Percentiles rank a stretch among this genome's conserved stretches.
Evolutionary conservation across 2,113 vertebrate genomes (phyloP).

Genomic region (Clarias batrachus): DNA sequence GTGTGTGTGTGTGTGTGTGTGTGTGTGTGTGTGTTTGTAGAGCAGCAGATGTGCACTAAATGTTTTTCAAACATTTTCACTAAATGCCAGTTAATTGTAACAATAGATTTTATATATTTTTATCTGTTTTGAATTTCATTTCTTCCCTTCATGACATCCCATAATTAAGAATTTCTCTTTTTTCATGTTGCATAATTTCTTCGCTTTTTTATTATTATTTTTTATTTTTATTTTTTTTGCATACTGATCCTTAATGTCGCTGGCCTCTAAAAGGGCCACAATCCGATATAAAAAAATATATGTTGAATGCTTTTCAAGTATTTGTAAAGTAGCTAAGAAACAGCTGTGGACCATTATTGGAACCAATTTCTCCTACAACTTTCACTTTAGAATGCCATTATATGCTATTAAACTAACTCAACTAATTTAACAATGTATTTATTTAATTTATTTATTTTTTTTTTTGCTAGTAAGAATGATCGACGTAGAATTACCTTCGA

Average conservation of each 20-base stretch:
- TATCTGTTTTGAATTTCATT: not conserved
- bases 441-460: not conserved
- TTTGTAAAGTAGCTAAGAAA: not conserved
- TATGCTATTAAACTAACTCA: not conserved
- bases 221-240: not conserved
- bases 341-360: not conserved
- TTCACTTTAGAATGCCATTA: not conserved
- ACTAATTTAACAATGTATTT: not conserved
- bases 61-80: not conserved
- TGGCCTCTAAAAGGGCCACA: not conserved
- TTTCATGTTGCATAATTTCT: not conserved
- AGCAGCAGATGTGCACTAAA: not conserved
- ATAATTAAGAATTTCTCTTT: too few relatives aligned
- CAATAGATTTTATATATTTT: too few relatives aligned
- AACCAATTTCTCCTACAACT: not conserved
- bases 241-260: not conserved
- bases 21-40: too few relatives aligned
- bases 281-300: not conserved
- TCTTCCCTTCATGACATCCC: not conserved
- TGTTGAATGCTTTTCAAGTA: not conserved
- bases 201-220: too few relatives aligned
- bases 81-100: too few relatives aligned
- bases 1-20: too few relatives aligned
- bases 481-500: slow-evolving; percentile 28
- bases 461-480: not conserved